Evolutionary conservation across 2,797 vertebrate genomes (phyloP), one percentile per base, ranked within the genome.

Genomic region (Nyctibius grandis): DNA sequence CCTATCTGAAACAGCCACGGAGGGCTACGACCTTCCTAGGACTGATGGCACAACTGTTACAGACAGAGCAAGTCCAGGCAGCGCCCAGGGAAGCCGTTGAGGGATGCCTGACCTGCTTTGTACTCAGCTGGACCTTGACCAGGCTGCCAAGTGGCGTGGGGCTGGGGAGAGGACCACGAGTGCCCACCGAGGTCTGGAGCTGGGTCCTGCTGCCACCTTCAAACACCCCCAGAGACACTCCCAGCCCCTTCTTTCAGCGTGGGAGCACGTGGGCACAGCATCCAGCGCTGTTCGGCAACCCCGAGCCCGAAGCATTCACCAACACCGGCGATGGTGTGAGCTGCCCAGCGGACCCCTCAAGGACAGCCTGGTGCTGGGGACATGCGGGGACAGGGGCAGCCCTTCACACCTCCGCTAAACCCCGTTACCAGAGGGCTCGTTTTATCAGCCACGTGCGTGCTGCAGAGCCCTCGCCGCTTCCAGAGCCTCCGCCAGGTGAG

Each of bases 231-330:
- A 33, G 64, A n/a, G 51, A 17, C 34, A 14, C 15, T 21, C 22
- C 6, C 65, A 81, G 47, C 25, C 61, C 60, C 74, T 84, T n/a
- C 11, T 56, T 25, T 2, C 1, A 26, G 8, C 4, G 8, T 25
- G 60, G 88, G 73, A 64, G 40, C 59, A 6, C 5, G 1, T 2
- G 76, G 64, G 50, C 40, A 5, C 26, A 8, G 36, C 8, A 5
- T 8, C n/a, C 5, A 7, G 57, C 70, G 0, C 38, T 2, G 61
- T 7, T n/a, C 0, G 1, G 23, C 53, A 20, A 3, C 23, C 5
- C 6, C 0, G 22, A 47, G 40, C 64, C 54, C 0, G 0, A 1
- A 44, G 47, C 9, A 0, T 13, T 25, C 70, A 3, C 1, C 36
- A 25, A 19, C 63, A 1, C 6, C 4, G 0, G 3, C 1, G 11